Conservation (phyloP, 2,797 vertebrate genomes). For the Onychomys arenicola region DNA sequence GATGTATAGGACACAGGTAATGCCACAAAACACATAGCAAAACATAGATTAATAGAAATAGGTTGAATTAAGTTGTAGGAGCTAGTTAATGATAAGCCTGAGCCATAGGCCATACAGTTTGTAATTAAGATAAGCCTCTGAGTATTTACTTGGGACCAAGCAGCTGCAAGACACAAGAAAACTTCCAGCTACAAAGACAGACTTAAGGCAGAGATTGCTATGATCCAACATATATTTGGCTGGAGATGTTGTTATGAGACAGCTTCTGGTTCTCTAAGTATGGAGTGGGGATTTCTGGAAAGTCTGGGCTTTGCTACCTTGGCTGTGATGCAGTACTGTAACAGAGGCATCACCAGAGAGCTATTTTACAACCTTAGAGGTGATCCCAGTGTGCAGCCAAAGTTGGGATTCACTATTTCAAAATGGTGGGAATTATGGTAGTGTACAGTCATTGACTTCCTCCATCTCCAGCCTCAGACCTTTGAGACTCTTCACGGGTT, state of each 20-base stretch:
- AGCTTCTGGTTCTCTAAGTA: not conserved
- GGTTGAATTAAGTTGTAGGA: too few species aligned
- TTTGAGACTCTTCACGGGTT: not conserved
- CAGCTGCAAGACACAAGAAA: too few species aligned
- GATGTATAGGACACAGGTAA: too few species aligned
- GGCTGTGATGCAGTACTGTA: not conserved
- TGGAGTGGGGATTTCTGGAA: not conserved
- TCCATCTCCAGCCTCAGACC: not conserved
- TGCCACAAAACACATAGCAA: too few species aligned
- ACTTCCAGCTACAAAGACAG: not conserved
- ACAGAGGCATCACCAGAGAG: not conserved
- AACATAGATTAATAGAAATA: too few species aligned
- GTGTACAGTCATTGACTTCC: not conserved
- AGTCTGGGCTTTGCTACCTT: not conserved
- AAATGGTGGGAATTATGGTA: not conserved
- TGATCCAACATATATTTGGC: not conserved
- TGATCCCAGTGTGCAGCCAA: not conserved
- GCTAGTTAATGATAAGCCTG: too few species aligned
- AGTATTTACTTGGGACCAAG: too few species aligned
- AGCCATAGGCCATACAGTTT: too few species aligned
- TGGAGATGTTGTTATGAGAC: not conserved
- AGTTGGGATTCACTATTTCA: not conserved
- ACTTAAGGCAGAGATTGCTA: not conserved
- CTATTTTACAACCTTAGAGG: not conserved
- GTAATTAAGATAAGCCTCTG: too few species aligned